These are phyloP conservation scores for Acronicta psi DNA, from an alignment of 2,888 invertebrate genomes.

Conservation along the genomic window DNA sequence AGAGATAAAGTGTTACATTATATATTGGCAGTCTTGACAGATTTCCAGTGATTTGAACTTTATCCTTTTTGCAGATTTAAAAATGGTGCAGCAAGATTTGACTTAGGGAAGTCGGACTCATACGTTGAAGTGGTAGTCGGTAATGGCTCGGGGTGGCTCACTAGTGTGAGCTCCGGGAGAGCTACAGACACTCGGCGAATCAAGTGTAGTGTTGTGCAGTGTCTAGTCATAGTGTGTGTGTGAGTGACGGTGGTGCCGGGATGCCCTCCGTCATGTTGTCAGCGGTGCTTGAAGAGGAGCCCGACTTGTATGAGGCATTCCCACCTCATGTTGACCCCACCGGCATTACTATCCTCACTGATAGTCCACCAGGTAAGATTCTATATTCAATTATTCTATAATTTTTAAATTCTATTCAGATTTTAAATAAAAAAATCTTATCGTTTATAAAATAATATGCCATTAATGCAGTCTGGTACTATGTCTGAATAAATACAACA, in stretches of 20 bases:
- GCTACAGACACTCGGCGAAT: slow-evolving; percentile 71
- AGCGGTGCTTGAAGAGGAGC: slow-evolving; percentile 92
- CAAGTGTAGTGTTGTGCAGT: slow-evolving; percentile 83
- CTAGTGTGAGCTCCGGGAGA: slow-evolving; percentile 77
- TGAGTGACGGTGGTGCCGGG: slow-evolving; percentile 75
- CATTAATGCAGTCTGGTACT: not conserved
- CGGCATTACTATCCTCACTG: slow-evolving; percentile 92
- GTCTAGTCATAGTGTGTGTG: slow-evolving; percentile 79
- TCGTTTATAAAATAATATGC: slow-evolving; percentile 7
- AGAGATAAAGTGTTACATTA: slow-evolving; percentile 62
- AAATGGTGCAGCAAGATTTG: slow-evolving; percentile 89
- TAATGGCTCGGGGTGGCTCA: slow-evolving; percentile 80
- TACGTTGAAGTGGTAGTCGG: slow-evolving; percentile 65
- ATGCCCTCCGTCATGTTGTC: slow-evolving; percentile 92
- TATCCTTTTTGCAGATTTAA: slow-evolving; percentile 82
- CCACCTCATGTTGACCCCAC: slow-evolving; percentile 94
- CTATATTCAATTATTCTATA: slow-evolving; percentile 5
- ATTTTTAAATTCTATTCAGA: not conserved
- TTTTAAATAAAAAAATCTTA: not conserved
- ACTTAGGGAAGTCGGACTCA: slow-evolving; percentile 79
- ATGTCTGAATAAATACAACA: not conserved
- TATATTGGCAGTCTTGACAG: slow-evolving; percentile 67
- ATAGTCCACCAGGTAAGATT: slow-evolving; percentile 88
- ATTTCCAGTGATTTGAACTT: slow-evolving; percentile 70
- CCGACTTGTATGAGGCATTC: slow-evolving; percentile 93